A percentile compares a stretch with the other conserved stretches of the same genome.
phyloP scores from a whole-genome alignment of 2,888 invertebrate species.

The Phymatocera aterrima region DNA sequence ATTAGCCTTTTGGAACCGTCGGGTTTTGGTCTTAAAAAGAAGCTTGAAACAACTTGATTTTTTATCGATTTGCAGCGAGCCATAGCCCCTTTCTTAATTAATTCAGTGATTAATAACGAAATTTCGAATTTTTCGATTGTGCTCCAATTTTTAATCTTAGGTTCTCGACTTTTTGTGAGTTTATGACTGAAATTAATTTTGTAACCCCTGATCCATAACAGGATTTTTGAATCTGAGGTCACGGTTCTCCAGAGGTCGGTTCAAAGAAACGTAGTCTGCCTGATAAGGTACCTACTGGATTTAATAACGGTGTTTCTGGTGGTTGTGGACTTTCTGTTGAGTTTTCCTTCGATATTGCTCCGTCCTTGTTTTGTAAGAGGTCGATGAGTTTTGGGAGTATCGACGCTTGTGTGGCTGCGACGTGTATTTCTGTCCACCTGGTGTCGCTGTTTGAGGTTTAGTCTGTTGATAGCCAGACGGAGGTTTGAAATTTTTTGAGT shows the following conservation, averaged over 20 bases:
- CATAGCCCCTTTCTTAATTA: background rate
- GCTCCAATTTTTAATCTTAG: too few relatives aligned
- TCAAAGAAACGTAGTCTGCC: background rate
- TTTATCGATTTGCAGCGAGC: background rate
- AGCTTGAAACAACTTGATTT: conserved; percentile 1
- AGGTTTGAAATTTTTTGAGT: background rate
- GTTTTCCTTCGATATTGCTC: too few relatives aligned
- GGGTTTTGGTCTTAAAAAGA: background rate
- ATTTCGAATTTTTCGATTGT: background rate
- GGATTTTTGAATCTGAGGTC: background rate
- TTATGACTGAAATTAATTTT: background rate
- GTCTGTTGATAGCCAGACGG: background rate
- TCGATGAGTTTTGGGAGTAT: background rate
- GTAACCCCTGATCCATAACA: background rate
- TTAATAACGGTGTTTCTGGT: background rate
- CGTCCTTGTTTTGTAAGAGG: too few relatives aligned
- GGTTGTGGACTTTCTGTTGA: background rate
- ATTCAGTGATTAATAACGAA: background rate
- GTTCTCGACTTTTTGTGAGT: background rate
- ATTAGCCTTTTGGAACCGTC: background rate
- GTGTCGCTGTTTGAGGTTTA: background rate
- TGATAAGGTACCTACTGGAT: background rate
- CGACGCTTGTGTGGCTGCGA: background rate
- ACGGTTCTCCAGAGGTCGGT: background rate
- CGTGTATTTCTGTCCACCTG: background rate